Conservation (phyloP, 2,888 invertebrate genomes). For the Lymantria monacha region DNA sequence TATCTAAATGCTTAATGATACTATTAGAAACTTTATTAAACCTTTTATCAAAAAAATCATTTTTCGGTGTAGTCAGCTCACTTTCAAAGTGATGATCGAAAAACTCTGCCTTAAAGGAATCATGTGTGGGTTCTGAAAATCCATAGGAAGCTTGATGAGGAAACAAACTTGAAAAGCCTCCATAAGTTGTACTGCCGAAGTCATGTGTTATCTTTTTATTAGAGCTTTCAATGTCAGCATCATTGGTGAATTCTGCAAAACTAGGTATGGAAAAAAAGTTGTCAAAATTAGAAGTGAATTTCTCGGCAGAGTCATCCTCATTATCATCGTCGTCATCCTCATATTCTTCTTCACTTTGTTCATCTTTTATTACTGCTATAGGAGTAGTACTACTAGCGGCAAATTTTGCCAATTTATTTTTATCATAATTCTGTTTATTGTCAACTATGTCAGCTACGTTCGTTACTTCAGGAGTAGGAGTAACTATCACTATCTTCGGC, state of each 20-base stretch:
- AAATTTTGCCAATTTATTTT: slow-evolving; percentile 58
- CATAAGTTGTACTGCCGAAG: slow-evolving; percentile 54
- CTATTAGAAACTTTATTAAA: slow-evolving; percentile 76
- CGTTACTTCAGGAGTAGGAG: slow-evolving; percentile 70
- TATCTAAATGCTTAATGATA: slow-evolving; percentile 75
- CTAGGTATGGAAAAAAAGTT: slow-evolving; percentile 78
- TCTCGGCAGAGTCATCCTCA: slow-evolving; percentile 58
- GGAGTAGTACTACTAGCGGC: slow-evolving; percentile 48
- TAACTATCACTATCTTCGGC: slow-evolving; percentile 58
- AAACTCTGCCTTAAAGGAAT: slow-evolving; percentile 61
- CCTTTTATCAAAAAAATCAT: slow-evolving; percentile 78
- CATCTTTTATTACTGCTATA: slow-evolving; percentile 35
- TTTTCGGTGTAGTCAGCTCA: slow-evolving; percentile 79
- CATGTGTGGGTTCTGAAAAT: slow-evolving; percentile 48
- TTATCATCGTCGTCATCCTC: slow-evolving; percentile 57
- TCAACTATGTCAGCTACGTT: slow-evolving; percentile 66
- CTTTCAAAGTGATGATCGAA: slow-evolving; percentile 55
- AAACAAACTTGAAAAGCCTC: slow-evolving; percentile 60
- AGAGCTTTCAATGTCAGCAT: slow-evolving; percentile 46
- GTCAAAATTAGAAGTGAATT: slow-evolving; percentile 75
- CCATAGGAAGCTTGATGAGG: slow-evolving; percentile 52
- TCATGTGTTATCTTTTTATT: slow-evolving; percentile 58
- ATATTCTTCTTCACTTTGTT: slow-evolving; percentile 46
- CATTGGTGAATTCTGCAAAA: slow-evolving; percentile 54
- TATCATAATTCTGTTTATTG: slow-evolving; percentile 64